A percentile compares a stretch with the other conserved stretches of the same genome.
Evolutionary conservation across 2,888 invertebrate genomes (phyloP).

Genomic region (Escarpia spicata): DNA sequence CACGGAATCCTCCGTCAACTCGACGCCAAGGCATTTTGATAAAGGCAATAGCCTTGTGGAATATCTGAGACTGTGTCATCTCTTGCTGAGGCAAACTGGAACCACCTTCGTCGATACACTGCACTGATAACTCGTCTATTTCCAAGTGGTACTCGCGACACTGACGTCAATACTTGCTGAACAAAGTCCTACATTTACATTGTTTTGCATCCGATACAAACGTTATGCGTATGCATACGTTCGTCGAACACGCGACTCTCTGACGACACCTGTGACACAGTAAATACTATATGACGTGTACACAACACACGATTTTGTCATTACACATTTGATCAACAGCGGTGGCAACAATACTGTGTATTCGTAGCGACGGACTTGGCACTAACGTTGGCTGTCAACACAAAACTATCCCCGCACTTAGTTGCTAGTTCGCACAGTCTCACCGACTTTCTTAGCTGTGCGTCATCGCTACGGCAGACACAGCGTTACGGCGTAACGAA

Average conservation of each 20-base stretch:
- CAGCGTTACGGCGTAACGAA: background rate
- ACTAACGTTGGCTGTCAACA: background rate
- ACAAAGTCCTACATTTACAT: background rate
- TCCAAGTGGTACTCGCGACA: background rate
- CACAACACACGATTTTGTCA: background rate
- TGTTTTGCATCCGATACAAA: background rate
- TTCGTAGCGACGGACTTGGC: background rate
- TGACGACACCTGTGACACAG: background rate
- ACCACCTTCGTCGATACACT: background rate
- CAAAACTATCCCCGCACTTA: background rate
- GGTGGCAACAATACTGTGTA: background rate
- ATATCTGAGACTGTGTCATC: background rate
- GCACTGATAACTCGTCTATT: background rate
- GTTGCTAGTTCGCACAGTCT: background rate
- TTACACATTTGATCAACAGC: background rate
- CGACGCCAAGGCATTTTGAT: background rate
- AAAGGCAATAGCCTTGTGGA: background rate
- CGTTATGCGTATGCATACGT: background rate
- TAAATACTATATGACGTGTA: background rate
- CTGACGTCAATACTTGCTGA: background rate
- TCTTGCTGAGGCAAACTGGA: background rate
- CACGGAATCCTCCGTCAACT: background rate
- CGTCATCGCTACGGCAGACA: background rate
- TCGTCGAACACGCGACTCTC: background rate
- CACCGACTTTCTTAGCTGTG: background rate